Evolutionary conservation across 2,113 vertebrate species (phyloP).

Genomic region (Notothenia coriiceps): DNA sequence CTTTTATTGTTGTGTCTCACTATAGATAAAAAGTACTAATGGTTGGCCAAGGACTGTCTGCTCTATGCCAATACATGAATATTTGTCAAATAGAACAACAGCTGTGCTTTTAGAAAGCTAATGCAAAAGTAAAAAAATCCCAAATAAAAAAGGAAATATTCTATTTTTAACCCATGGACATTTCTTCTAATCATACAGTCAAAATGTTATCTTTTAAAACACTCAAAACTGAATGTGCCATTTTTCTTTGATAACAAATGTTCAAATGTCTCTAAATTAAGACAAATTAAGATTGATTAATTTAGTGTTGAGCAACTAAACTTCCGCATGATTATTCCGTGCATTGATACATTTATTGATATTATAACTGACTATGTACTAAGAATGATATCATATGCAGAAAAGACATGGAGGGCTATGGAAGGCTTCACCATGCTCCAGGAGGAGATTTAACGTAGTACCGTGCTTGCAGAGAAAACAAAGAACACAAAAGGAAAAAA

Average conservation of each 20-base stretch:
- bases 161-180: background rate
- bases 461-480: slow-evolving; percentile 64
- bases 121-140: background rate
- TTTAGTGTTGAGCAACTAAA: background rate
- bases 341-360: slow-evolving; percentile 19
- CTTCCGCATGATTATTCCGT: background rate
- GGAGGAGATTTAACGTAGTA: slow-evolving; percentile 47
- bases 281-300: background rate
- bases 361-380: slow-evolving; percentile 5
- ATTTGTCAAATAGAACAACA: slow-evolving; percentile 20
- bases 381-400: slow-evolving; percentile 11
- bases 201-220: background rate
- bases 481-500: slow-evolving; percentile 74
- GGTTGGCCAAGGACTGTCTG: slow-evolving; percentile 31
- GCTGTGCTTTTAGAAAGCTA: slow-evolving; percentile 15
- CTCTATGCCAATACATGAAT: slow-evolving; percentile 25
- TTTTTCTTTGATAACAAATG: background rate
- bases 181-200: background rate
- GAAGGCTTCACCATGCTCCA: slow-evolving; percentile 20
- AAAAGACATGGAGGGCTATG: slow-evolving; percentile 2
- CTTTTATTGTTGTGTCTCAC: slow-evolving; percentile 62
- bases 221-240: background rate
- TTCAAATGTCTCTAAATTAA: background rate
- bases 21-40: slow-evolving; percentile 51
- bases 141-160: background rate